These are phyloP conservation scores for Corbicula japonica DNA, from an alignment of 2,888 invertebrate genomes.

Conservation along the genomic window DNA sequence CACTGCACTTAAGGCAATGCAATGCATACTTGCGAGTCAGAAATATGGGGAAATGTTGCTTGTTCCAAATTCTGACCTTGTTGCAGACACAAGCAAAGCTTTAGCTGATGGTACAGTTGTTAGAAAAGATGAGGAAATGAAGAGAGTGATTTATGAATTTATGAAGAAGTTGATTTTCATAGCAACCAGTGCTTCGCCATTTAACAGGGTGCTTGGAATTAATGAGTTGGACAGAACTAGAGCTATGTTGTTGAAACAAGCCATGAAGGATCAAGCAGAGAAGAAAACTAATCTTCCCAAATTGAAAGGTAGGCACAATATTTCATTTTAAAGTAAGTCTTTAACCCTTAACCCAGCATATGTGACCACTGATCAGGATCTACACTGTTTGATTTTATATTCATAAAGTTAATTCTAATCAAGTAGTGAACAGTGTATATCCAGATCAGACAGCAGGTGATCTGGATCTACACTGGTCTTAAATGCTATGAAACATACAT, in stretches of 20 bases:
- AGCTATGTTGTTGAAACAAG: conserved; percentile 82
- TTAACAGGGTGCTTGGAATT: conserved; percentile 82
- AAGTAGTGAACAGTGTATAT: too few species aligned
- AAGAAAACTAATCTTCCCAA: conserved; percentile 49
- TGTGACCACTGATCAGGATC: too few species aligned
- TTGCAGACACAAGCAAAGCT: conserved; percentile 76
- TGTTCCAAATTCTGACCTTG: conserved; percentile 86
- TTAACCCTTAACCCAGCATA: too few species aligned
- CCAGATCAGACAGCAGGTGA: too few species aligned
- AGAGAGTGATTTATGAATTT: conserved; percentile 77
- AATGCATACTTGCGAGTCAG: conserved; percentile 88
- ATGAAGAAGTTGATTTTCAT: conserved; percentile 84
- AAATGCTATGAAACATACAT: too few species aligned
- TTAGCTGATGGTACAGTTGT: conserved; percentile 75
- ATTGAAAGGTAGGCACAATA: conserved; percentile 46
- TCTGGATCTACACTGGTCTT: too few species aligned
- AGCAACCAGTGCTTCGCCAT: conserved; percentile 82
- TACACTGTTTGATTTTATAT: too few species aligned
- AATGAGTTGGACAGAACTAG: conserved; percentile 85
- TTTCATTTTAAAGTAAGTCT: background rate
- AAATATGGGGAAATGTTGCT: conserved; percentile 89
- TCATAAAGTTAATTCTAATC: too few species aligned
- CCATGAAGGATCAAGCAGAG: conserved; percentile 86
- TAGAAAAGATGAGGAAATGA: conserved; percentile 80
- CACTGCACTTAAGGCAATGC: conserved; percentile 88